Percentiles rank a stretch among this genome's conserved stretches.
These are phyloP conservation scores for Eubasilissa splendida DNA, from an alignment of 2,888 invertebrate species.

Conservation along the genomic window DNA sequence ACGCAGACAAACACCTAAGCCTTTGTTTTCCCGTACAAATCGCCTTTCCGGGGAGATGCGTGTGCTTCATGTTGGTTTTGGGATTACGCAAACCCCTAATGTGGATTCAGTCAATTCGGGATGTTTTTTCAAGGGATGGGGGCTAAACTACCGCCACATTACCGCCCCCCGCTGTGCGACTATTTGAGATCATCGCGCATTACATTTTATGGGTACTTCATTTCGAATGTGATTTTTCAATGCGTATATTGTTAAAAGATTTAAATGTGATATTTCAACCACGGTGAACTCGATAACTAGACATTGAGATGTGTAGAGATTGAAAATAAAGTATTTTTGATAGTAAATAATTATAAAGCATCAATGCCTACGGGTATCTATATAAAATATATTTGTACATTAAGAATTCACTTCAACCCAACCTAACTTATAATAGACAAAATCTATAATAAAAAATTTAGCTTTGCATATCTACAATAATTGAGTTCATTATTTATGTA, in stretches of 20 bases:
- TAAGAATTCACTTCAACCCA: no score
- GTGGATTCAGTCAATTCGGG: constrained; percentile 8
- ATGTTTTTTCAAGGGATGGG: constrained; percentile 17
- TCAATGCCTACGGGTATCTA: no score
- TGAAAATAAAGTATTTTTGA: no score
- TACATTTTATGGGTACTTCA: constrained; percentile 9
- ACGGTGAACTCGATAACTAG: no score
- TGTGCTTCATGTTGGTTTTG: constrained; percentile 44
- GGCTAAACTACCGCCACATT: constrained; percentile 8
- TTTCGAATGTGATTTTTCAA: constrained; percentile 23
- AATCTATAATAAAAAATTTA: no score
- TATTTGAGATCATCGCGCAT: constrained; percentile 18
- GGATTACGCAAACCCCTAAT: constrained; percentile 55
- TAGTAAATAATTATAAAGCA: no score
- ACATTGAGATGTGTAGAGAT: no score
- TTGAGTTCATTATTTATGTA: no score
- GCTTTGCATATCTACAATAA: no score
- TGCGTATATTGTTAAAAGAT: not conserved
- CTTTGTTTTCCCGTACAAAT: constrained; percentile 7
- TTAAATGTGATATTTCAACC: no score
- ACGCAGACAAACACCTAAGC: not conserved
- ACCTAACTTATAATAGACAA: no score
- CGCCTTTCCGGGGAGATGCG: constrained; percentile 30
- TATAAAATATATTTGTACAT: no score
- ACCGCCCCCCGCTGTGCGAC: constrained; percentile 33